These are phyloP conservation scores for Ceratitis capitata DNA, from an alignment of 1,140 invertebrate species.

Conservation along the genomic window DNA sequence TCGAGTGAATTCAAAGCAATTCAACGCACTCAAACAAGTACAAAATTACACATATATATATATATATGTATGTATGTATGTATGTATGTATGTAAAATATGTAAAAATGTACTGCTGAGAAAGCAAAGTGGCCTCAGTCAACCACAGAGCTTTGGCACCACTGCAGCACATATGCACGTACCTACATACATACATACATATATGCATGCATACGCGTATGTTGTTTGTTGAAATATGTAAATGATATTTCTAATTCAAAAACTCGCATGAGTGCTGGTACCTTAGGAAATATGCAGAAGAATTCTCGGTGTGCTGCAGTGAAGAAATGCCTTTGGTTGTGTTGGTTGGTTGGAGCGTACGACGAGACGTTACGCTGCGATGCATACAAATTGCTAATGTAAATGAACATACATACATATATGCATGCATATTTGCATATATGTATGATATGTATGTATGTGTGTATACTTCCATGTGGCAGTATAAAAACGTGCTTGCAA, in stretches of 20 bases:
- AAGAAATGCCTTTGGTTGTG: background rate
- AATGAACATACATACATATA: background rate
- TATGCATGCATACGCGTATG: background rate
- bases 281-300: background rate
- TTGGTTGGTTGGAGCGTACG: too few species aligned
- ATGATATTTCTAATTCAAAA: constrained; percentile 3
- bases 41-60: too few species aligned
- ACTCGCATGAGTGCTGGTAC: background rate
- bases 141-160: background rate
- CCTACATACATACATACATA: background rate
- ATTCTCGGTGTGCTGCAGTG: background rate
- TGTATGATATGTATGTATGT: background rate
- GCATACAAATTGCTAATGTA: background rate
- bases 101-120: background rate
- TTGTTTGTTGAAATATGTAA: constrained; percentile 1
- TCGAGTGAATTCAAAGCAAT: background rate
- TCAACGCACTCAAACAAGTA: background rate
- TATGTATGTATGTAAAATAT: too few species aligned
- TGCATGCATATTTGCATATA: too few species aligned
- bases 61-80: too few species aligned
- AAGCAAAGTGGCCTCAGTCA: background rate
- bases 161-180: background rate
- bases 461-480: too few species aligned
- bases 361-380: background rate
- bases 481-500: background rate